phyloP scores from a whole-genome alignment of 2,888 invertebrate genomes.

The Danaus chrysippus region DNA sequence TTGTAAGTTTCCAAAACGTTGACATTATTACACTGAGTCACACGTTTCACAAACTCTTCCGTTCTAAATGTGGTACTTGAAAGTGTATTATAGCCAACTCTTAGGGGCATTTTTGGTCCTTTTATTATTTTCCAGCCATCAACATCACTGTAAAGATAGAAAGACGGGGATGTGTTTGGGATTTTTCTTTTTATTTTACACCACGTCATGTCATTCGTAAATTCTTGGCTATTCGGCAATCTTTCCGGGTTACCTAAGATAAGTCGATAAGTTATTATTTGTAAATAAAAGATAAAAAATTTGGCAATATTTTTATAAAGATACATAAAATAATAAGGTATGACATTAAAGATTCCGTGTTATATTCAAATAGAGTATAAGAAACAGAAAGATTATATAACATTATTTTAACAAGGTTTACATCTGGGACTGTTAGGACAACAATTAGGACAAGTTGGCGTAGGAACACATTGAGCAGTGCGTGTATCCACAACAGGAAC shows the following conservation, averaged over 20 bases:
- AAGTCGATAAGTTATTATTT: slow-evolving; percentile 49
- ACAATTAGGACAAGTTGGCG: slow-evolving; percentile 42
- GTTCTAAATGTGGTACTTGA: slow-evolving; percentile 2
- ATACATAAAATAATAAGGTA: no score
- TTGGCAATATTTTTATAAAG: slow-evolving; percentile 5
- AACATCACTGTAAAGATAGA: slow-evolving; percentile 1
- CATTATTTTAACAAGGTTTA: slow-evolving; percentile 28
- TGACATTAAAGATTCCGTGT: no score
- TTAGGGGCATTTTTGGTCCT: neutral
- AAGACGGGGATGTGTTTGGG: slow-evolving; percentile 8
- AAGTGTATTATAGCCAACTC: neutral
- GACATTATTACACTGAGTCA: neutral
- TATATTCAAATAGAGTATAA: slow-evolving; percentile 15
- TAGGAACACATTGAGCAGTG: slow-evolving; percentile 57
- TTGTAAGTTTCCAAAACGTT: slow-evolving; percentile 10
- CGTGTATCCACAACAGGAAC: slow-evolving; percentile 58
- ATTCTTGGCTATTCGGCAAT: slow-evolving; percentile 52
- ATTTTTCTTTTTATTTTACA: slow-evolving; percentile 28
- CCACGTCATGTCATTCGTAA: slow-evolving; percentile 41
- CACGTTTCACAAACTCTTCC: slow-evolving; percentile 3
- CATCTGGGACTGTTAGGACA: slow-evolving; percentile 31
- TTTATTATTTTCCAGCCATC: slow-evolving; percentile 11
- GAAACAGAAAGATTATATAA: slow-evolving; percentile 24
- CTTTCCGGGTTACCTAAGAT: slow-evolving; percentile 62
- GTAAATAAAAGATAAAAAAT: slow-evolving; percentile 26